phyloP scores from a whole-genome alignment of 2,113 vertebrate genomes.

The Struthio camelus region DNA sequence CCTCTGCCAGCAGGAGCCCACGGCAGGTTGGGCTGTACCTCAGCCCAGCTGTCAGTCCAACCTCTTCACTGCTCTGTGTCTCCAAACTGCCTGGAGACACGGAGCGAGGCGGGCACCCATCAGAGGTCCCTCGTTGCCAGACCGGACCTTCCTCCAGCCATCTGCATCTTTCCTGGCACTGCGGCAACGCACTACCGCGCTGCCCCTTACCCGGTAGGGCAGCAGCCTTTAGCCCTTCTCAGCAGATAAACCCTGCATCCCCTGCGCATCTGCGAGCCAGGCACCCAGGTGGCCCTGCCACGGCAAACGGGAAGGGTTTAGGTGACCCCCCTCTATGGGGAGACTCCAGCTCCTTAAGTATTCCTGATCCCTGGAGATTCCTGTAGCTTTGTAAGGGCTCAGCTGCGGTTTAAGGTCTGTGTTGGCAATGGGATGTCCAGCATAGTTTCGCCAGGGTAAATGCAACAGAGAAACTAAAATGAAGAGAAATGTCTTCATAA shows the following conservation, averaged over 20 bases:
- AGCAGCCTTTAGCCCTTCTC: too few species aligned
- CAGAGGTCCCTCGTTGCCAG: not conserved
- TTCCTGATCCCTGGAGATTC: not conserved
- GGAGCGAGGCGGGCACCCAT: fast-evolving
- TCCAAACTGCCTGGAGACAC: not conserved
- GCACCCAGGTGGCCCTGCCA: not conserved
- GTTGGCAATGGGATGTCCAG: not conserved
- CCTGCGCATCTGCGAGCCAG: not conserved
- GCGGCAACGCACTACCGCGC: not conserved
- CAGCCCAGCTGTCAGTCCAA: not conserved
- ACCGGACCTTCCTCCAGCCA: not conserved
- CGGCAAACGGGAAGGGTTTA: not conserved
- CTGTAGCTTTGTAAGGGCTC: not conserved
- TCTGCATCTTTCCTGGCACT: fast-evolving
- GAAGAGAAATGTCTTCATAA: fast-evolving
- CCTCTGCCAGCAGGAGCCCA: too few species aligned
- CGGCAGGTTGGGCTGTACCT: not conserved
- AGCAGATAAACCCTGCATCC: too few species aligned
- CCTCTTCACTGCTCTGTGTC: fast-evolving
- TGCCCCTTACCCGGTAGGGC: too few species aligned
- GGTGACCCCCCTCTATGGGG: too few species aligned
- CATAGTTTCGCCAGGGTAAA: not conserved
- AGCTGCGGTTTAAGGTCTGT: not conserved
- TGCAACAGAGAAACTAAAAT: not conserved
- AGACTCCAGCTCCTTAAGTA: not conserved